Percentiles rank a stretch among this genome's conserved stretches.
These are phyloP conservation scores for Pedicia rivosa DNA, from an alignment of 2,888 invertebrate genomes.

Conservation along the genomic window DNA sequence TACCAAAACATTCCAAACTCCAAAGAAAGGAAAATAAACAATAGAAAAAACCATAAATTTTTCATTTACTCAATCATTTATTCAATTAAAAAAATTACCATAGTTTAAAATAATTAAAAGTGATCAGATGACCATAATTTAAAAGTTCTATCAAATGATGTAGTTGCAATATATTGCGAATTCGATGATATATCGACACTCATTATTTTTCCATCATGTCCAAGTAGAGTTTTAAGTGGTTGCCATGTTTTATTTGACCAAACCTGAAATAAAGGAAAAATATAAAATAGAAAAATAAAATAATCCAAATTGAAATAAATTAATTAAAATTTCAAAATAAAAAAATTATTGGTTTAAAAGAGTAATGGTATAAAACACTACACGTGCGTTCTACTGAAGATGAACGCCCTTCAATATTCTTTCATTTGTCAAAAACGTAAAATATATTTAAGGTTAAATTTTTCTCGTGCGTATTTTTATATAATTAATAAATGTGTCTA, in stretches of 20 bases:
- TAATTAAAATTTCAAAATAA: background rate
- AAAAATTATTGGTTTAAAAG: too few species aligned
- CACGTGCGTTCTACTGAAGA: too few species aligned
- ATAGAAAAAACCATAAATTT: too few species aligned
- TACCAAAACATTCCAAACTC: too few species aligned
- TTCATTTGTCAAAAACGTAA: too few species aligned
- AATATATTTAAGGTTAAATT: background rate
- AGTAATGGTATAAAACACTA: too few species aligned
- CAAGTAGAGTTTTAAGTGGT: constrained; percentile 84
- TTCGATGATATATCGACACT: constrained; percentile 78
- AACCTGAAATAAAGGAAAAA: constrained; percentile 31
- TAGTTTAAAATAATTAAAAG: constrained; percentile 14
- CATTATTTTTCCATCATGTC: constrained; percentile 97
- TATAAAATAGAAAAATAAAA: constrained; percentile 5
- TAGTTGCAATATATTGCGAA: constrained; percentile 80
- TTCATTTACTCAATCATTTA: too few species aligned
- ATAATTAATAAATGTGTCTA: too few species aligned
- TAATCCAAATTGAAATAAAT: background rate
- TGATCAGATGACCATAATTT: constrained; percentile 85
- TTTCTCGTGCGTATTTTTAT: too few species aligned
- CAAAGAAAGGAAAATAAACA: too few species aligned
- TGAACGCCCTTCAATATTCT: too few species aligned
- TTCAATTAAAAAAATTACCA: background rate
- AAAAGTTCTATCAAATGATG: constrained; percentile 92
- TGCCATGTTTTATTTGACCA: constrained; percentile 98